Percentiles rank a stretch among this genome's conserved stretches.
phyloP scores from a whole-genome alignment of 2,888 invertebrate genomes.

The Anagyrus pseudococci region DNA sequence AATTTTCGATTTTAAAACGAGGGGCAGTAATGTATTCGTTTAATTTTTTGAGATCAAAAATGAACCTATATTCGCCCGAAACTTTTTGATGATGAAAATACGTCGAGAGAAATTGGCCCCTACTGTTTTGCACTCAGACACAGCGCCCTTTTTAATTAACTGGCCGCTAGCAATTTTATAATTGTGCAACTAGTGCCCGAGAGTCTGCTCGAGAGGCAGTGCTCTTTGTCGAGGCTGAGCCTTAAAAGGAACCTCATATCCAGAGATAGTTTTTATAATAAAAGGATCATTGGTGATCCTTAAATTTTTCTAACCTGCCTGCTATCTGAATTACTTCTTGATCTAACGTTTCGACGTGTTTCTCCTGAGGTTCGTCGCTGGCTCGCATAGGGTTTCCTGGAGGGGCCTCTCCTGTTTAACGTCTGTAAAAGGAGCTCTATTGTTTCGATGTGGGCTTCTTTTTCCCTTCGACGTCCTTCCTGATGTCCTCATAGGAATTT shows the following conservation, averaged over 20 bases:
- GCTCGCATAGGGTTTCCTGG: too few relatives aligned
- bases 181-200: neutral
- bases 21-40: neutral
- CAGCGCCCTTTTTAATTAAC: neutral
- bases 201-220: neutral
- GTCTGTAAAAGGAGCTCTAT: too few relatives aligned
- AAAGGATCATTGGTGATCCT: neutral
- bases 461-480: too few relatives aligned
- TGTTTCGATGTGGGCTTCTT: too few relatives aligned
- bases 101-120: neutral
- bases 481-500: too few relatives aligned
- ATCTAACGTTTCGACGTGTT: too few relatives aligned
- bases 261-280: neutral
- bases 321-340: neutral
- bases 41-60: neutral
- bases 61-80: neutral
- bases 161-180: neutral
- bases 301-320: neutral
- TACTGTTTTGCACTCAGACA: neutral
- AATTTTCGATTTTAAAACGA: conserved; percentile 3
- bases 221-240: neutral
- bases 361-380: too few relatives aligned
- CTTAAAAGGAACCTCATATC: neutral
- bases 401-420: too few relatives aligned
- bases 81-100: neutral